phyloP scores from a whole-genome alignment of 2,113 vertebrate species.

The Gopherus flavomarginatus region DNA sequence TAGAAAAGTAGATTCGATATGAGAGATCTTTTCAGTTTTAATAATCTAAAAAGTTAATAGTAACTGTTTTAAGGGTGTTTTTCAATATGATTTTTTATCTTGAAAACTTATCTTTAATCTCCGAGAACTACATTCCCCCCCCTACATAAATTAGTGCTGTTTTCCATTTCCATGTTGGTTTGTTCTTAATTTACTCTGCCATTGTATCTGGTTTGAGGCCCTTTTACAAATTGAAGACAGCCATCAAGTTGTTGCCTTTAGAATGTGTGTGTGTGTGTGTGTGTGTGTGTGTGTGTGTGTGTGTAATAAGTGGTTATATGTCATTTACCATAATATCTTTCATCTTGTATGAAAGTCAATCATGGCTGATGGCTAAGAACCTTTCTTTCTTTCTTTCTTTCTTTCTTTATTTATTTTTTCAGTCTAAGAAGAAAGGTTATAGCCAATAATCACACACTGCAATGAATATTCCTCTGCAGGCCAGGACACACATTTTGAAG shows the following conservation, averaged over 20 bases:
- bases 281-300: background rate
- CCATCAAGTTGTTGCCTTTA: background rate
- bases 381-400: background rate
- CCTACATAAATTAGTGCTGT: background rate
- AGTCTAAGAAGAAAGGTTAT: background rate
- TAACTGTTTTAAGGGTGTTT: background rate
- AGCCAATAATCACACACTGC: background rate
- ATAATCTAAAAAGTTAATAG: background rate
- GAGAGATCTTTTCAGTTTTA: background rate
- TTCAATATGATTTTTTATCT: background rate
- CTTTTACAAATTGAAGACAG: background rate
- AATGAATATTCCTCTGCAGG: background rate
- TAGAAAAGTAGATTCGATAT: background rate
- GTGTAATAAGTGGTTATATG: background rate
- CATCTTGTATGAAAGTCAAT: background rate
- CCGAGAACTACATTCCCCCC: background rate
- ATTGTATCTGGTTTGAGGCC: background rate
- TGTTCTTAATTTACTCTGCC: background rate
- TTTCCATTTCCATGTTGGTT: background rate
- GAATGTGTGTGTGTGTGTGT: background rate
- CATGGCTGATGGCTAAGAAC: background rate
- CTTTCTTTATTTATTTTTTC: background rate
- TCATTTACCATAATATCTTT: background rate
- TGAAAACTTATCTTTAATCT: accelerated
- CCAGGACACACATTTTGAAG: background rate